A percentile compares a stretch with the other conserved stretches of the same genome.
Conservation (phyloP, 2,113 vertebrate species). For the Tympanuchus pallidicinctus region DNA sequence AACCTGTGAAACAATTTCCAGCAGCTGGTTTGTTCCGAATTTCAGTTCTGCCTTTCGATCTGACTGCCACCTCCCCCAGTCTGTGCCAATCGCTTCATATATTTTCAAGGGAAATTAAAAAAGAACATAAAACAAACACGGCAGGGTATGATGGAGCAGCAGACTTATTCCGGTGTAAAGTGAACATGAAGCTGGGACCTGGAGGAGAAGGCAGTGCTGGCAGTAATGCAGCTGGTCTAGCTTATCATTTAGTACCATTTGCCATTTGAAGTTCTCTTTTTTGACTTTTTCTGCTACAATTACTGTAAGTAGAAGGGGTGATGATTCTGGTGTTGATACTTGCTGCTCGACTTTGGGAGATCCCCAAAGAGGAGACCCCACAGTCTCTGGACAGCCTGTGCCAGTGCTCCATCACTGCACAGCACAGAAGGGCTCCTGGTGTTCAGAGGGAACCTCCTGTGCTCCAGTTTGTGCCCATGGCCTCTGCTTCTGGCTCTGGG, state of each 20-base stretch:
- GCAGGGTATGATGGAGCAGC: background rate
- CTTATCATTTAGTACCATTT: background rate
- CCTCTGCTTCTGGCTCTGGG: background rate
- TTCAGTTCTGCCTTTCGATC: background rate
- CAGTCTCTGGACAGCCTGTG: background rate
- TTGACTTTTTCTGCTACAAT: background rate
- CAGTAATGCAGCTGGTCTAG: background rate
- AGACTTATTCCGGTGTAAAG: background rate
- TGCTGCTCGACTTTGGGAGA: background rate
- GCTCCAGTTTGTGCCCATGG: background rate
- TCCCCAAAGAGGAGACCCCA: background rate
- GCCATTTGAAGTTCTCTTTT: background rate
- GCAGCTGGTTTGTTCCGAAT: conserved; percentile 44
- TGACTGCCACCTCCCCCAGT: background rate
- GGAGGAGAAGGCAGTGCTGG: background rate
- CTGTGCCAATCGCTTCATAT: background rate
- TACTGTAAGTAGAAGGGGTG: background rate
- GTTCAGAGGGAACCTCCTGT: background rate
- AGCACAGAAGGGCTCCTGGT: background rate
- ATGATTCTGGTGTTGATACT: background rate
- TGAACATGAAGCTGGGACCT: background rate
- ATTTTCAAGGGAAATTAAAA: background rate
- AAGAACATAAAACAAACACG: rapidly evolving
- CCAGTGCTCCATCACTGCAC: background rate
- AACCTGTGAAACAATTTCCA: background rate